Percentiles rank a stretch among this genome's conserved stretches.
Evolutionary conservation across 2,888 invertebrate genomes (phyloP).

Genomic region (Lamellibrachia columna): DNA sequence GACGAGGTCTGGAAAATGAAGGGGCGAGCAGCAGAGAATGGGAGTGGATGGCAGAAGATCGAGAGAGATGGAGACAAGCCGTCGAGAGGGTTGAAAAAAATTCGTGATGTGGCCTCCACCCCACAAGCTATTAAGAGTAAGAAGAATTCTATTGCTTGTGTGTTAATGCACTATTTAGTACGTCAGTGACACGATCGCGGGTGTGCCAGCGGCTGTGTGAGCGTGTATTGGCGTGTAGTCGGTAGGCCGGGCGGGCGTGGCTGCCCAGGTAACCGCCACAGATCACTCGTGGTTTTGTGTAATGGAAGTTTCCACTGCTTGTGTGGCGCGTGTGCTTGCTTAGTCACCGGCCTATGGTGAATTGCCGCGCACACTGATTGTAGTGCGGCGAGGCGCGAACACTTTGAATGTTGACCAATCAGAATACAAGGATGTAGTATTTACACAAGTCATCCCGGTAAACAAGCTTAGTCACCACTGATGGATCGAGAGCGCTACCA

Average conservation of each 20-base stretch:
- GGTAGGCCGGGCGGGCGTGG: background rate
- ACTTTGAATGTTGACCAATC: background rate
- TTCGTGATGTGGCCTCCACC: no score
- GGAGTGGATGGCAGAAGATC: no score
- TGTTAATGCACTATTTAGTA: no score
- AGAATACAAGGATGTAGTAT: background rate
- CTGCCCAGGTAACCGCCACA: background rate
- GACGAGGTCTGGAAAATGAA: no score
- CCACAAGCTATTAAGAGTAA: no score
- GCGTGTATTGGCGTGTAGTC: background rate
- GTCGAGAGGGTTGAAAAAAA: no score
- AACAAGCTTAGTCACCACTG: background rate
- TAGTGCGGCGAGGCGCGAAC: background rate
- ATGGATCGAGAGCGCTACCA: background rate
- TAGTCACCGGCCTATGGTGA: background rate
- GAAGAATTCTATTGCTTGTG: no score
- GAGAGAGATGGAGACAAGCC: no score
- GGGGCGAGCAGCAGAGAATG: no score
- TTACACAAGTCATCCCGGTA: background rate
- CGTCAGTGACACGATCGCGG: background rate
- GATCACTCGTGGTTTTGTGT: background rate
- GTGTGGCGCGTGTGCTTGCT: background rate
- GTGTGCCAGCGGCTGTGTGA: background rate
- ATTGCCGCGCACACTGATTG: background rate
- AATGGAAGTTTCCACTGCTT: conserved; percentile 9